Evolutionary conservation across 2,888 invertebrate species (phyloP).

Genomic region (Eueremaeus valkanovi): DNA sequence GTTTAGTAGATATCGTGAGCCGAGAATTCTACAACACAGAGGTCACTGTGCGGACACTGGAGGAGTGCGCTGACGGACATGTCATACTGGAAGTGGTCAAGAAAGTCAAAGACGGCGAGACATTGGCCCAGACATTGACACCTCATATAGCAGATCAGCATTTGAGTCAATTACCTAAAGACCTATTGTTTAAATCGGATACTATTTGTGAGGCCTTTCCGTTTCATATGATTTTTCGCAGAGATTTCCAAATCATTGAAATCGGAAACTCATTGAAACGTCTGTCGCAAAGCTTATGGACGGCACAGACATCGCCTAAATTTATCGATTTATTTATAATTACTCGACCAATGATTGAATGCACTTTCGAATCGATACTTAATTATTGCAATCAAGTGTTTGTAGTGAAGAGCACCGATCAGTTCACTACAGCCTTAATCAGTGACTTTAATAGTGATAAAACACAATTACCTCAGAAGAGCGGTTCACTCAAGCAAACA

Average conservation of each 20-base stretch:
- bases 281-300: constrained; percentile 33
- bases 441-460: neutral
- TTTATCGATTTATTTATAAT: constrained; percentile 48
- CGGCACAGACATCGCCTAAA: constrained; percentile 4
- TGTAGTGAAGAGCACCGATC: constrained; percentile 32
- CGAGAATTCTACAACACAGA: constrained; percentile 46
- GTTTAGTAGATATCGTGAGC: constrained; percentile 44
- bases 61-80: constrained; percentile 28
- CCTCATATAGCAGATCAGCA: constrained; percentile 9
- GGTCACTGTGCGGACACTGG: constrained; percentile 41
- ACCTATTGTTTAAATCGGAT: constrained; percentile 41
- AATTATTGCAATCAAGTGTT: constrained; percentile 43
- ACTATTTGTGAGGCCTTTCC: constrained; percentile 48
- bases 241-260: constrained; percentile 43
- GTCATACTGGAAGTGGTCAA: constrained; percentile 43
- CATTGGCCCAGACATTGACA: constrained; percentile 32
- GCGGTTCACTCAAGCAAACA: neutral
- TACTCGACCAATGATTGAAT: constrained; percentile 47
- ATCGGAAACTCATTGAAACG: constrained; percentile 42
- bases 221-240: constrained; percentile 48
- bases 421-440: neutral
- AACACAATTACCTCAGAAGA: neutral
- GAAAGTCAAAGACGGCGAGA: constrained; percentile 16
- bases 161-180: constrained; percentile 43
- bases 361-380: constrained; percentile 47